Base-by-base conservation (phyloP, 2,888 invertebrate genomes). In the Zhengitettix transpicula region DNA sequence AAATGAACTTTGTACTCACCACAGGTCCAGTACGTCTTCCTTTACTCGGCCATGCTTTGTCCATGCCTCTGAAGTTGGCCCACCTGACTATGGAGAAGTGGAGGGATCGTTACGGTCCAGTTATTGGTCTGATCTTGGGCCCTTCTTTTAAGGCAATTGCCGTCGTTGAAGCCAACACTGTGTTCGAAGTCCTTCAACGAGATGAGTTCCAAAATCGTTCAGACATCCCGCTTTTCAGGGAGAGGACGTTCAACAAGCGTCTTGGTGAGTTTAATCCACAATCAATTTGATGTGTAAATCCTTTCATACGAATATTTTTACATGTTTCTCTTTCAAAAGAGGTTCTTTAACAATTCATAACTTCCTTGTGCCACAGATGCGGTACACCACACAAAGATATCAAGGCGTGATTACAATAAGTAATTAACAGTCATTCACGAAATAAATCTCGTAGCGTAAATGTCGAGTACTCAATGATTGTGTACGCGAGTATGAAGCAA, bases 21-120 rank as follows among this genome's bases (percentile, higher is more conserved):
- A 8, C 57, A 66, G 67, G 66, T 12, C 67, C 65, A 10, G 60
- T 61, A n/a, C 60, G 64, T 40, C 14, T 65, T 40, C 67, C 67
- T 12, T 10, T 65, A 10, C 16, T 67, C 14, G 67, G 67, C 11
- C 60, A 59, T 16, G 42, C 63, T 12, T 65, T 62, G 1, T 65
- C 61, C 40, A 47, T 65, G 12, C 59, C 63, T n/a, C 55, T 55
- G 9, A 55, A 51, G 10, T 58, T 64, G 51, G 56, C 64, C 42
- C 65, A 64, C 55, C 58, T 62, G 17, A 59, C 56, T 16, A 59
- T 65, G 61, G 63, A 60, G 17, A 55, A 63, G 54, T 57, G 61
- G 61, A 56, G 60, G 15, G 58, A 55, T 11, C 47, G 55, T 17
- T 65, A 65, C 44, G 65, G 65, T 8, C 62, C 65, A 1, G 59